phyloP scores from a whole-genome alignment of 2,797 vertebrate species.

The Botia almorhae region DNA sequence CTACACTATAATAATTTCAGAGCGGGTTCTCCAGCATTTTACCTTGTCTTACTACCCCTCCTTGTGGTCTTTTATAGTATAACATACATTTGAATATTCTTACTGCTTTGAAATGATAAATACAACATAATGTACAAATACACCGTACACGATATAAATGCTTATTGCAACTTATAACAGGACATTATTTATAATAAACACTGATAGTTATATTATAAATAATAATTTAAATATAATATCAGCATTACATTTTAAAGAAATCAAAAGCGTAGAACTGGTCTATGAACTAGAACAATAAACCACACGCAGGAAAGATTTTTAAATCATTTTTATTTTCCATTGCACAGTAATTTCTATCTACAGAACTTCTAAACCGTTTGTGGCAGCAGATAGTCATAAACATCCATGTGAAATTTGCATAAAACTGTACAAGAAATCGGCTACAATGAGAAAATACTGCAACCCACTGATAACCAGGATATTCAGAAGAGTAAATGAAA shows the following conservation, averaged over 20 bases:
- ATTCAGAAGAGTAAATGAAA: slow-evolving; percentile 77
- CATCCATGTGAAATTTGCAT: slow-evolving; percentile 83
- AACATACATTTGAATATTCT: neutral
- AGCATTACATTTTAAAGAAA: neutral
- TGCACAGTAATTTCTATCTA: slow-evolving; percentile 87
- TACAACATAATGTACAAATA: neutral
- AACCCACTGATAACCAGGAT: slow-evolving; percentile 78
- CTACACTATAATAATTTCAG: neutral
- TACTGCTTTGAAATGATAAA: neutral
- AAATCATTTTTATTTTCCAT: slow-evolving; percentile 79
- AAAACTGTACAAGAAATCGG: slow-evolving; percentile 83
- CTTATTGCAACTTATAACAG: neutral
- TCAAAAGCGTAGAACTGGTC: neutral
- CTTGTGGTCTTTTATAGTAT: slow-evolving; percentile 28
- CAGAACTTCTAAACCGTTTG: slow-evolving; percentile 83
- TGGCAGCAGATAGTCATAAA: slow-evolving; percentile 85
- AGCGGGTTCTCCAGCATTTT: neutral
- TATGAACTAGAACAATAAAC: slow-evolving; percentile 29
- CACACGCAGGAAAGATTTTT: slow-evolving; percentile 66
- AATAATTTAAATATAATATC: neutral
- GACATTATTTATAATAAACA: too few species aligned
- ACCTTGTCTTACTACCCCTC: slow-evolving; percentile 33
- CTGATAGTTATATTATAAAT: neutral
- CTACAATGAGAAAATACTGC: slow-evolving; percentile 84
- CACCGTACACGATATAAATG: neutral